Evolutionary conservation across 2,888 invertebrate genomes (phyloP).

Genomic region (Lamproptera curius): DNA sequence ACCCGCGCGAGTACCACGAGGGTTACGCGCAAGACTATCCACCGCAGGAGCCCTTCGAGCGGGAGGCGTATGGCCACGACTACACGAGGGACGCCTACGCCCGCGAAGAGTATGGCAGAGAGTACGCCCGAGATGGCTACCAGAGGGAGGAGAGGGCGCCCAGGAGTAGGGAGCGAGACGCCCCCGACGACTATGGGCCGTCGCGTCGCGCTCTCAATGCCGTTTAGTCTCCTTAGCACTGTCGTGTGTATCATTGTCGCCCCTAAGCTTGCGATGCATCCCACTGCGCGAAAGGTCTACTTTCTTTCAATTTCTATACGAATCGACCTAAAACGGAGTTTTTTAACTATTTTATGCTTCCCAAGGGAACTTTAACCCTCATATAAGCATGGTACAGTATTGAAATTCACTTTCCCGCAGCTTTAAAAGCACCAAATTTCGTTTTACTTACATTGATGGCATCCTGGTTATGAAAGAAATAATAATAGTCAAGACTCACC

Average conservation of each 20-base stretch:
- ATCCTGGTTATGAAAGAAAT: constrained; percentile 3
- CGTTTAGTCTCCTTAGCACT: constrained; percentile 45
- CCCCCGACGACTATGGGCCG: constrained; percentile 78
- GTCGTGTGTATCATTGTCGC: no score
- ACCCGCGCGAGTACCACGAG: constrained; percentile 37
- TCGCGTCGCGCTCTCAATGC: constrained; percentile 85
- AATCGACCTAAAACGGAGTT: constrained; percentile 12
- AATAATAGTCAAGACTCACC: constrained; percentile 11
- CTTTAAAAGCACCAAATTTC: constrained; percentile 20
- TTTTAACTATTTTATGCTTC: neutral
- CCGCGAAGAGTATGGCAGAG: constrained; percentile 60
- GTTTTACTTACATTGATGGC: constrained; percentile 7
- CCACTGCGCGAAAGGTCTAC: constrained; percentile 15
- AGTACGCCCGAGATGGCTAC: constrained; percentile 73
- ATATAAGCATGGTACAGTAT: constrained; percentile 3
- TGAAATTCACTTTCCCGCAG: constrained; percentile 8
- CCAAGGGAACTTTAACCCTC: neutral
- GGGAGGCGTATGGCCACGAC: constrained; percentile 54
- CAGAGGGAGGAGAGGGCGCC: constrained; percentile 61
- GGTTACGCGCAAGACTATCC: constrained; percentile 38
- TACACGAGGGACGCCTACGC: constrained; percentile 43
- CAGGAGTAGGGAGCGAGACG: constrained; percentile 60
- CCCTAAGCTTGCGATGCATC: neutral
- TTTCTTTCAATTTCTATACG: constrained; percentile 12
- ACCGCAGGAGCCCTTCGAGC: constrained; percentile 33